Evolutionary conservation across 2,113 vertebrate species (phyloP), one percentile per base, ranked within the genome.

Genomic region (Leucoraja erinaceus): DNA sequence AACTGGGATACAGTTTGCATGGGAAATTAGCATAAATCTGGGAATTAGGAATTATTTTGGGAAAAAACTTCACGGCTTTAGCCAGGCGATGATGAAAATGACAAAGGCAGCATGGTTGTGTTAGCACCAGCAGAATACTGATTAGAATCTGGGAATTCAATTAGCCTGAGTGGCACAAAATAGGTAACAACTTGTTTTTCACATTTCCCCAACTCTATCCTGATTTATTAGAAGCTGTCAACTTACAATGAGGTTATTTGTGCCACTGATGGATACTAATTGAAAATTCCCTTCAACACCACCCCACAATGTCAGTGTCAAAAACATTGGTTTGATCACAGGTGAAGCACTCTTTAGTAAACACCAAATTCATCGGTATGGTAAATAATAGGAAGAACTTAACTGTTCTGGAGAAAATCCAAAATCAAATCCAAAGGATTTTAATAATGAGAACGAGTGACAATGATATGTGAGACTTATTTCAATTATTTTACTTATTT

Each of bases 401-500:
- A 25, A 84, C 28, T 84, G 56, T 84, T 10, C 25, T 61, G 8
- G 59, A 83, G 56, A 61, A 25, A 84, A 61, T 84, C 47, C 56
- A 12, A 22, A 59, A 3, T 25, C 28, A 59, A 84, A 59, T 59
- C 81, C 72, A 20, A 75, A 75, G 72, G 72, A n/a, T 28, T 75
- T 77, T 28, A 61, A 22, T 28, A 28, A 84, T 61, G 81, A n/a
- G 10, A n/a, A 59, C 20, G 47, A 28, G 54, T 61, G 56, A 83
- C 79, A 84, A 25, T 56, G 10, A 20, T 25, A 84, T 61, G 9
- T 59, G 25, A 84, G 56, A 28, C 56, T 84, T 61, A 8, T 84
- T 84, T 61, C 81, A 61, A 84, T 84, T 84, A 84, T 84, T 84
- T 84, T 84, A 84, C 81, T 84, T 84, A 84, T 84, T 84, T 84